Conservation (phyloP, 2,113 vertebrate species). For the Cromileptes altivelis region DNA sequence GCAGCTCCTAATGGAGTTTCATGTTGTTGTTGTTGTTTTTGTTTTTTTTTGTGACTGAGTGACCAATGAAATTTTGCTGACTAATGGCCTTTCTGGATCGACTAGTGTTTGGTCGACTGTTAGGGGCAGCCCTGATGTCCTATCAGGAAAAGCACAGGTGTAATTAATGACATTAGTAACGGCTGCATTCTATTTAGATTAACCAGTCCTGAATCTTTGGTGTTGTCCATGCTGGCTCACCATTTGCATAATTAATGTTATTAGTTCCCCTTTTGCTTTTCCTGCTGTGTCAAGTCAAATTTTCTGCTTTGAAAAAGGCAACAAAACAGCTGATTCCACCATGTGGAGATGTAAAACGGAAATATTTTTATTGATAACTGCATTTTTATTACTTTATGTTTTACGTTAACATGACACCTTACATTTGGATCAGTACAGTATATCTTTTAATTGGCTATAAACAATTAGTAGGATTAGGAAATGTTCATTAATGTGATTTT, state of each 20-base stretch:
- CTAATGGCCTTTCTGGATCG: too few species aligned
- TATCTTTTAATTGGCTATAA: background rate
- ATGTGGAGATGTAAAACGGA: background rate
- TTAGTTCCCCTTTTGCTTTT: constrained; percentile 15
- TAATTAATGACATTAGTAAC: constrained; percentile 25
- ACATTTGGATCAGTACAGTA: background rate
- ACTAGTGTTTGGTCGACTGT: background rate
- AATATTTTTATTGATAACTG: background rate
- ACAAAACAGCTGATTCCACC: background rate
- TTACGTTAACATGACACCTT: too few species aligned
- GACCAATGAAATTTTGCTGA: too few species aligned
- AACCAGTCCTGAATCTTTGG: background rate
- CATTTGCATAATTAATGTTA: constrained; percentile 4
- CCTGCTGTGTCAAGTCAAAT: background rate
- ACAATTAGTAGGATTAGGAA: background rate
- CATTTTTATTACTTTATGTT: background rate
- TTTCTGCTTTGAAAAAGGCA: background rate
- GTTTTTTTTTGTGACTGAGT: too few species aligned
- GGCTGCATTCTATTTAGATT: background rate
- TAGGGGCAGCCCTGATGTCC: background rate
- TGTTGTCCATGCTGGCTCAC: background rate
- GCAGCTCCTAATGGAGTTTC: too few species aligned
- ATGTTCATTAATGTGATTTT: background rate
- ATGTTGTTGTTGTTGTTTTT: too few species aligned
- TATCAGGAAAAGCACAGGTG: constrained; percentile 14